Evolutionary conservation across 2,113 vertebrate genomes (phyloP).

Genomic region (Cygnus buccinator): DNA sequence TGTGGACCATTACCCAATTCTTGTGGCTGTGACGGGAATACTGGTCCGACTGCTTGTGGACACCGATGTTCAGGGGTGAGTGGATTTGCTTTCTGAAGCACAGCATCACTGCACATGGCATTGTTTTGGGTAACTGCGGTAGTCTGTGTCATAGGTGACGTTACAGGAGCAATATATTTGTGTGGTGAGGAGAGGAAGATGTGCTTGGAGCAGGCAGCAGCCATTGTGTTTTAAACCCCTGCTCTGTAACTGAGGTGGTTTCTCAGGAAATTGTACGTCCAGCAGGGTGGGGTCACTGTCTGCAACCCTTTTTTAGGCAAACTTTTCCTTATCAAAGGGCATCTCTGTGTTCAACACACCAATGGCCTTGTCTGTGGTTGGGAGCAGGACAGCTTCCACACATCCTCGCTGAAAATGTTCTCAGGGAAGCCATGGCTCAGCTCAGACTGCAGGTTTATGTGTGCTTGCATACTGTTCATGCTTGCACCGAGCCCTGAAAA

Average conservation of each 20-base stretch:
- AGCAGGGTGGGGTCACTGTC: too few species aligned
- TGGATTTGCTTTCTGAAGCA: neutral
- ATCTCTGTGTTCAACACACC: too few species aligned
- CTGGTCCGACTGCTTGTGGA: slow-evolving; percentile 92
- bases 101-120: rapidly evolving
- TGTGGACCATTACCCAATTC: slow-evolving; percentile 97
- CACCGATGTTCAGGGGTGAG: slow-evolving; percentile 88
- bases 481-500: neutral
- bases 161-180: neutral
- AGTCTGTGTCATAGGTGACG: neutral
- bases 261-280: too few species aligned
- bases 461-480: neutral
- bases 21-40: slow-evolving; percentile 96
- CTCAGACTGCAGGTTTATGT: neutral
- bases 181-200: rapidly evolving
- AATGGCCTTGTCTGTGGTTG: neutral
- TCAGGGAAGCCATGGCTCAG: neutral
- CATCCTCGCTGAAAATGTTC: neutral
- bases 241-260: too few species aligned
- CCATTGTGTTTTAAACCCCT: neutral
- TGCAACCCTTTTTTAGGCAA: too few species aligned
- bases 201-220: neutral
- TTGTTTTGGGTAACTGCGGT: neutral
- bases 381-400: neutral
- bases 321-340: too few species aligned